Evolutionary conservation across 2,888 invertebrate species (phyloP).

Genomic region (Xanthorhoe spadicearia): DNA sequence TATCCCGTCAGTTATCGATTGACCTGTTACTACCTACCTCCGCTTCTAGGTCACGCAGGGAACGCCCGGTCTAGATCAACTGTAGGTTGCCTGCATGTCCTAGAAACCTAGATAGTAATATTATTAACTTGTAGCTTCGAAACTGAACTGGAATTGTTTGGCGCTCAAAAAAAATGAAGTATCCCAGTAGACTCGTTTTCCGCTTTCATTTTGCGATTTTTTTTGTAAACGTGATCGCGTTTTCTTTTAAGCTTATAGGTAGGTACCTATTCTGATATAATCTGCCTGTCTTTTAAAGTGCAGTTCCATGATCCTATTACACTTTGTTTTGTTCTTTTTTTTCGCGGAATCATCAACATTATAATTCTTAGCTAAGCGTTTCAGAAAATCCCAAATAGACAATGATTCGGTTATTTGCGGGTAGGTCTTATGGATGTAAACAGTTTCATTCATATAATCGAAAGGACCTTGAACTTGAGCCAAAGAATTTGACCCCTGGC

Average conservation of each 20-base stretch:
- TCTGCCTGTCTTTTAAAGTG: background rate
- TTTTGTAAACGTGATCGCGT: background rate
- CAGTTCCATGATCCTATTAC: no score
- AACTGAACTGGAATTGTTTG: background rate
- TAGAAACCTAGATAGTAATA: constrained; percentile 14
- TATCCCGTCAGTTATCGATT: constrained; percentile 13
- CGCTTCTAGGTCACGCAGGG: constrained; percentile 19
- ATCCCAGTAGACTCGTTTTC: background rate
- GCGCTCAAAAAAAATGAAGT: background rate
- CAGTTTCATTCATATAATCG: background rate
- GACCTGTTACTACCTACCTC: constrained; percentile 11
- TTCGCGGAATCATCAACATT: no score
- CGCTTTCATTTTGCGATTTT: background rate
- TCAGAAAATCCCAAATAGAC: background rate
- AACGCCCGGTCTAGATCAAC: constrained; percentile 7
- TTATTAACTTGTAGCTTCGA: background rate
- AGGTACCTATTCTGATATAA: background rate
- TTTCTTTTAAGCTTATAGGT: background rate
- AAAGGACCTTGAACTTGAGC: background rate
- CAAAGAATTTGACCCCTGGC: constrained; percentile 2
- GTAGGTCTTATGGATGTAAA: background rate
- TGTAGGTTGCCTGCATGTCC: constrained; percentile 11
- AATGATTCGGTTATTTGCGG: background rate
- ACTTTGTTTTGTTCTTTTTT: background rate
- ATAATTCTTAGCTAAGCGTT: background rate